Conservation (phyloP, 1,140 invertebrate species). For the Microplitis mediator region DNA sequence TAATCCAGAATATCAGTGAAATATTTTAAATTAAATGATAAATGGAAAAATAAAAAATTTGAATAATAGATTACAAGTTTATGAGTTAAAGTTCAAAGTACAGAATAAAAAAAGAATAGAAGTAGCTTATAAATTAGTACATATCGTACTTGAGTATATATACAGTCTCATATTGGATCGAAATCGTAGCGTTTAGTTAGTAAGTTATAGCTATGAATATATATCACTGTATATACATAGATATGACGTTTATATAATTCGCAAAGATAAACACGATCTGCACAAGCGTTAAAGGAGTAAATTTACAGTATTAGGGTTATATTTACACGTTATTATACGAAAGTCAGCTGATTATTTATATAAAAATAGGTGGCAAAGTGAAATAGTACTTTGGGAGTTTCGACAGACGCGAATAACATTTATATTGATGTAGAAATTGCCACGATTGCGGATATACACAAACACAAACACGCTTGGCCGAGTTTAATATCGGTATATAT, state of each 20-base stretch:
- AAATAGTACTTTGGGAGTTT: too few relatives aligned
- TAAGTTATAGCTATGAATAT: neutral
- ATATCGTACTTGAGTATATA: neutral
- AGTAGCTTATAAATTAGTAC: neutral
- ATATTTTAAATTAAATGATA: too few relatives aligned
- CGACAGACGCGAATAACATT: neutral
- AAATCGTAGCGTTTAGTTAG: neutral
- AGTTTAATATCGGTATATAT: slow-evolving; percentile 11
- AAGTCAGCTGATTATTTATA: too few relatives aligned
- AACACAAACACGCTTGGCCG: neutral
- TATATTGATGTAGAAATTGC: neutral
- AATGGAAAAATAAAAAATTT: too few relatives aligned
- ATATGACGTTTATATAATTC: neutral
- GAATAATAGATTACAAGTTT: too few relatives aligned
- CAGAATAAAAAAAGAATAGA: neutral
- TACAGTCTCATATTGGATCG: neutral
- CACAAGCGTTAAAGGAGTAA: neutral
- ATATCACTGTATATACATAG: too few relatives aligned
- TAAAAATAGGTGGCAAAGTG: too few relatives aligned
- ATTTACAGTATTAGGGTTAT: neutral
- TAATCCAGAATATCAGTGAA: too few relatives aligned
- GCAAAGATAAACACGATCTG: neutral
- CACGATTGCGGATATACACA: neutral
- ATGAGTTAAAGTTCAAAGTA: too few relatives aligned
- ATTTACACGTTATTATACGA: neutral